Evolutionary conservation across 2,113 vertebrate species (phyloP), one percentile per base, ranked within the genome.

Genomic region (Tetraodon nigroviridis): DNA sequence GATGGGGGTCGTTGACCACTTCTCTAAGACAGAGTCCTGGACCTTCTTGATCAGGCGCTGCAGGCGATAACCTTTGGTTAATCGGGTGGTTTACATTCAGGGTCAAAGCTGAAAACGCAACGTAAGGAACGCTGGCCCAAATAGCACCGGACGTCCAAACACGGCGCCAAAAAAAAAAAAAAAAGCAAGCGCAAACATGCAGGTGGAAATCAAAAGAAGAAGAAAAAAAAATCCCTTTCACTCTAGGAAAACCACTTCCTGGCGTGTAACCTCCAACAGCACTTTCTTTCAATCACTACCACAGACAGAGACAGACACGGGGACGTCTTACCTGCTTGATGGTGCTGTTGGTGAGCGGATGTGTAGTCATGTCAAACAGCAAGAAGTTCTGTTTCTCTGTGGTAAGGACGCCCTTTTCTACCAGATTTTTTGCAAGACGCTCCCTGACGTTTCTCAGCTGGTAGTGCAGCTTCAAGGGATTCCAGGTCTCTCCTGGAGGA

Each of bases 331-430:
- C 87, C 87, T 89, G 95, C 68, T 99, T 99, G 68, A 98, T 93
- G 66, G 90, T 92, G 79, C 88, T 94, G 88, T 98, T 96, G 85
- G 93, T 98, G 80, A 98, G 94, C 1, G 97, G 96, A 80, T 99
- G 96, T 0, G 95, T 99, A 29, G 93, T 99, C 97, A 98, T 99
- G 91, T 98, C 95, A 80, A 99, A 99, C 44, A 98, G 94, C 64
- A 99, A 89, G 86, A 99, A 99, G 92, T 96, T 99, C 87, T 99
- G 96, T 90, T 99, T 99, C 90, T 99, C 95, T 19, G 95, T 99
- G 19, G 95, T 98, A 77, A 99, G 83, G 58, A 99, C 94, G 1
- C 97, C 97, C 83, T 99, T 99, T 88, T 98, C 95, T 19, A 98
- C 96, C 70, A 99, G 90, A 86, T 97, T 99, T 87, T 99, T 98